Evolutionary conservation across 1,140 invertebrate genomes (phyloP), one percentile per base, ranked within the genome.

Genomic region (Bombus huntii): DNA sequence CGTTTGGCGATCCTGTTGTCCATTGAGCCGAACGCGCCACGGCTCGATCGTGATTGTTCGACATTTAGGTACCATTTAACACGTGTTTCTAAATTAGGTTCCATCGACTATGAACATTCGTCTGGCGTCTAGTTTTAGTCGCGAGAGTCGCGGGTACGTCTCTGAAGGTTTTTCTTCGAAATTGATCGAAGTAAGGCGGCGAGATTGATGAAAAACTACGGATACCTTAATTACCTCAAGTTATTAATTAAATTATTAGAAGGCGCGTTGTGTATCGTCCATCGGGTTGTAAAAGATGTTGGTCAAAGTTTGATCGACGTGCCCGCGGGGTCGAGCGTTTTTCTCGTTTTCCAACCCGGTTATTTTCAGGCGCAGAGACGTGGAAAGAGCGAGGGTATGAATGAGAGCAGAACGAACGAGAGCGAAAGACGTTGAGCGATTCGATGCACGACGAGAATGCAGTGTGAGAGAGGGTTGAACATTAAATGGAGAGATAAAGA

Each of bases 301-400:
- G 68, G 39, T 25, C 42, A 53, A 53, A 53, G 47, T 53, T 53
- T 53, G 47, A 53, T 53, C 47, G 47, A 53, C 47, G 71, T 73
- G 71, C 71, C 71, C 71, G 73, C n/a, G n/a, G 39, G 10, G 15
- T 70, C 53, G 37, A 68, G 73, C 53, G 84, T 83, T 75, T 74
- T 80, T 76, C 66, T 80, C 62, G 68, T 88, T 87, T 88, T 83
- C 71, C 87, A 78, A 66, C 53, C 62, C 47, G 59, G 76, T 77
- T 87, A 85, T 42, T 77, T 85, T 81, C 76, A 37, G 72, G 78
- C 62, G 66, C 76, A 44, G 37, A 78, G 28, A 78, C 37, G 75
- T 22, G 37, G 65, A 70, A 68, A 70, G 66, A 70, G 37, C 25
- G 15, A 44, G 4, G 82, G 59, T 66, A 71, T 42, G 82, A 78